Conservation (phyloP, 2,797 vertebrate species). For the Centroberyx gerrardi region DNA sequence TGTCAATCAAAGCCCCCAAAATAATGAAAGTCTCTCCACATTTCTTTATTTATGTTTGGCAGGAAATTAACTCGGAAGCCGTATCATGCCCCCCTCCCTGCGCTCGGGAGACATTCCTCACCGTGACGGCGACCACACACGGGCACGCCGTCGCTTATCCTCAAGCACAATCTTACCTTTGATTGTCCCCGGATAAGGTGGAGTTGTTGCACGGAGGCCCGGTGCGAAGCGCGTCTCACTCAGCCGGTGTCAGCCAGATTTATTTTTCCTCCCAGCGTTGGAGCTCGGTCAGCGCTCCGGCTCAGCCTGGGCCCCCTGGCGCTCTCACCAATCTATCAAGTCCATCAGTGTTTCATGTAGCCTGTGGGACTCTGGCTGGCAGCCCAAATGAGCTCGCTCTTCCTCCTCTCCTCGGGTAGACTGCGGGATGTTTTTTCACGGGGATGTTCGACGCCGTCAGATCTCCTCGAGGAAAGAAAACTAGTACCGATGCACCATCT, state of each 20-base stretch:
- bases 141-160: constrained; percentile 46
- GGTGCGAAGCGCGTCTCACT: constrained; percentile 46
- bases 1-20: constrained; percentile 47
- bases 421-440: constrained; percentile 27
- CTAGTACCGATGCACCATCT: background rate
- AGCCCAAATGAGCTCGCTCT: constrained; percentile 65
- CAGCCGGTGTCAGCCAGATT: constrained; percentile 66
- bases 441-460: constrained; percentile 19
- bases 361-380: constrained; percentile 75
- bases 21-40: constrained; percentile 37
- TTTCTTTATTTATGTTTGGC: constrained; percentile 46
- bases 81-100: background rate
- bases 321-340: constrained; percentile 73
- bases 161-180: constrained; percentile 57
- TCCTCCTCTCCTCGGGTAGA: constrained; percentile 36
- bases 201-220: constrained; percentile 43
- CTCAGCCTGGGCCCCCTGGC: constrained; percentile 65
- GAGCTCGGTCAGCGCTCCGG: constrained; percentile 60
- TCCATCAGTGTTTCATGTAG: constrained; percentile 79
- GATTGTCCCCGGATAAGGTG: constrained; percentile 62
- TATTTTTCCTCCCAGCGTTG: constrained; percentile 66
- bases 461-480: constrained; percentile 25
- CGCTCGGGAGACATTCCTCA: constrained; percentile 27
- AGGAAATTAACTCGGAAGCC: constrained; percentile 52
- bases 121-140: constrained; percentile 43